A percentile compares a stretch with the other conserved stretches of the same genome.
Evolutionary conservation across 2,888 invertebrate genomes (phyloP).

Genomic region (Coecobrya sp.): DNA sequence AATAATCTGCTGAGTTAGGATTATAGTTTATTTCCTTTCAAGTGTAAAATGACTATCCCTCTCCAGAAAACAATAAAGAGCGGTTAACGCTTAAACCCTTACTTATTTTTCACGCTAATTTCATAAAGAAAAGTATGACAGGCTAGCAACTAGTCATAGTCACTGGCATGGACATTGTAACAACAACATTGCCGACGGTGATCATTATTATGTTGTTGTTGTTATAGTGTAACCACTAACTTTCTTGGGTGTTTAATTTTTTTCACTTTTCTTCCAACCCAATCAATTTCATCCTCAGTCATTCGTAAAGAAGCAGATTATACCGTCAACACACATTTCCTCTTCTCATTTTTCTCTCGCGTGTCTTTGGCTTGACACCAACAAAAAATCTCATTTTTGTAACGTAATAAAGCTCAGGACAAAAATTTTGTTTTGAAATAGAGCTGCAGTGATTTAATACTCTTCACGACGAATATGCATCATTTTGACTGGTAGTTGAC

Average conservation of each 20-base stretch:
- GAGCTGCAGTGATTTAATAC: constrained; percentile 46
- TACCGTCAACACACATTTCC: constrained; percentile 67
- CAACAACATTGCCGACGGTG: not conserved
- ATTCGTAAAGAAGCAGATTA: constrained; percentile 59
- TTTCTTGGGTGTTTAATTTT: constrained; percentile 19
- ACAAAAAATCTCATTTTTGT: not conserved
- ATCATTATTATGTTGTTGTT: constrained; percentile 31
- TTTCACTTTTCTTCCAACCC: constrained; percentile 53
- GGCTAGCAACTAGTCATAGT: not conserved
- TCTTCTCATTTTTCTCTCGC: constrained; percentile 64
- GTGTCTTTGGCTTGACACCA: not conserved
- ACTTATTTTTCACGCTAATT: not conserved
- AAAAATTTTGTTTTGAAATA: constrained; percentile 40
- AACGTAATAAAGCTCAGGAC: constrained; percentile 8
- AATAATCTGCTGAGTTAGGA: no score
- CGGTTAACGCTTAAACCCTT: not conserved
- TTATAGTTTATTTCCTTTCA: no score
- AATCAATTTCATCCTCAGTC: constrained; percentile 62
- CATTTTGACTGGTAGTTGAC: constrained; percentile 48
- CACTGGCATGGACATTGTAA: not conserved
- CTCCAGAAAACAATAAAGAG: not conserved
- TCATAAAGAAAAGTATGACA: constrained; percentile 12
- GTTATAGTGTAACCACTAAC: not conserved
- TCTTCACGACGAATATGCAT: constrained; percentile 22
- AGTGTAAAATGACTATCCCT: not conserved